These are phyloP conservation scores for Nyctibius bracteatus DNA, from an alignment of 2,113 vertebrate species.

Conservation along the genomic window DNA sequence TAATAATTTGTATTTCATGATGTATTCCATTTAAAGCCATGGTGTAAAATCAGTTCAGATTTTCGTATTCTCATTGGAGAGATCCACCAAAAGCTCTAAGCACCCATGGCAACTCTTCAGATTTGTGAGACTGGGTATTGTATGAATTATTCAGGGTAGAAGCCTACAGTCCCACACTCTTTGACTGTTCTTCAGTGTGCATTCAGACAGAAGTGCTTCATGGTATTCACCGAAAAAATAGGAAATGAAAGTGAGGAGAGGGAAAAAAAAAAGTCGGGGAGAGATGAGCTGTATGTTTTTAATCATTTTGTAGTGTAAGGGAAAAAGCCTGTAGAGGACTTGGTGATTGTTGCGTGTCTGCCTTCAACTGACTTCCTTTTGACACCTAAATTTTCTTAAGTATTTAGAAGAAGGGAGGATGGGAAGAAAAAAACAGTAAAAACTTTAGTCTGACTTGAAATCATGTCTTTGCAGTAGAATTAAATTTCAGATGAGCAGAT, in stretches of 20 bases:
- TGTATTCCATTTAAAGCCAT: neutral
- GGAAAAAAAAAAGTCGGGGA: neutral
- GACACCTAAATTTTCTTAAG: neutral
- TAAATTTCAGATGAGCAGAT: neutral
- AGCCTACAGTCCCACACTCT: neutral
- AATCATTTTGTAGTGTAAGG: neutral
- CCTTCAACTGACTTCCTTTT: neutral
- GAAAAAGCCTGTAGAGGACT: neutral
- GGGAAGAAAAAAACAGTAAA: neutral
- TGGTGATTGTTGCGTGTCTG: neutral
- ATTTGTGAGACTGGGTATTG: neutral
- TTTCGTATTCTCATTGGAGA: neutral
- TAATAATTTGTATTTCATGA: neutral
- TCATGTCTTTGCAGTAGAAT: neutral
- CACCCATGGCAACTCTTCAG: neutral
- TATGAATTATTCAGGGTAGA: neutral
- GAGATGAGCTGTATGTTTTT: neutral
- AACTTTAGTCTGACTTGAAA: neutral
- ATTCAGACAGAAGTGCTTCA: neutral
- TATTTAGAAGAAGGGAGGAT: neutral
- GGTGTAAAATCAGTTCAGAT: neutral
- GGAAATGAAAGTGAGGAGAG: neutral
- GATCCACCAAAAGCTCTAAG: neutral
- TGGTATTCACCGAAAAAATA: neutral
- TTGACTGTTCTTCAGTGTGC: neutral